These are phyloP conservation scores for Lepilemur septentrionalis DNA, from an alignment of 2,797 vertebrate species.

Conservation along the genomic window DNA sequence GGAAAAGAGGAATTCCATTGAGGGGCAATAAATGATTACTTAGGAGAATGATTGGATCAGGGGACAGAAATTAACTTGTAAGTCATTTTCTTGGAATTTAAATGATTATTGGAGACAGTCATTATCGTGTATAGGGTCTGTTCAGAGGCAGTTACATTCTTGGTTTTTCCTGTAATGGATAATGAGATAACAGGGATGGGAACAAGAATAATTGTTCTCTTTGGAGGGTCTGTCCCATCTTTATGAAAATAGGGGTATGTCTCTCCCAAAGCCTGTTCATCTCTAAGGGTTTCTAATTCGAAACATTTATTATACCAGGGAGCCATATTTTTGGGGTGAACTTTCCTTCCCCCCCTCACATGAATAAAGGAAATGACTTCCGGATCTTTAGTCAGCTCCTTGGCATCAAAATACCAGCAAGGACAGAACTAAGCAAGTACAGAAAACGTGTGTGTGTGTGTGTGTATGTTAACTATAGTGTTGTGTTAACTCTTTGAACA, in stretches of 20 bases:
- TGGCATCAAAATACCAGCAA: background rate
- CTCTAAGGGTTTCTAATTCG: background rate
- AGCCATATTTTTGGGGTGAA: background rate
- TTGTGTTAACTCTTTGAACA: conserved; percentile 5
- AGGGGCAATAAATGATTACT: background rate
- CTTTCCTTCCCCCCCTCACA: background rate
- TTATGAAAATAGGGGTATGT: background rate
- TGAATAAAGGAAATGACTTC: background rate
- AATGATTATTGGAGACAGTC: background rate
- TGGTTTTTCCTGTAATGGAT: background rate
- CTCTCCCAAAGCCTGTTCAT: background rate
- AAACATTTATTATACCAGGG: background rate
- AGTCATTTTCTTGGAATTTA: background rate
- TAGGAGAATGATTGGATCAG: background rate
- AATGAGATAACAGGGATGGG: background rate
- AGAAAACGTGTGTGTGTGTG: background rate
- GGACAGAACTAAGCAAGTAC: background rate
- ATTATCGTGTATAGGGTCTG: background rate
- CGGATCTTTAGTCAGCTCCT: background rate
- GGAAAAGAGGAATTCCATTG: background rate
- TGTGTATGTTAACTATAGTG: background rate
- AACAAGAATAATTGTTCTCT: background rate
- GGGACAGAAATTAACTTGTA: background rate
- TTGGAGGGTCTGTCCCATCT: background rate
- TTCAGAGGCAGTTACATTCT: background rate